Conservation (phyloP, 2,888 invertebrate genomes). For the Perizoma affinitatum region DNA sequence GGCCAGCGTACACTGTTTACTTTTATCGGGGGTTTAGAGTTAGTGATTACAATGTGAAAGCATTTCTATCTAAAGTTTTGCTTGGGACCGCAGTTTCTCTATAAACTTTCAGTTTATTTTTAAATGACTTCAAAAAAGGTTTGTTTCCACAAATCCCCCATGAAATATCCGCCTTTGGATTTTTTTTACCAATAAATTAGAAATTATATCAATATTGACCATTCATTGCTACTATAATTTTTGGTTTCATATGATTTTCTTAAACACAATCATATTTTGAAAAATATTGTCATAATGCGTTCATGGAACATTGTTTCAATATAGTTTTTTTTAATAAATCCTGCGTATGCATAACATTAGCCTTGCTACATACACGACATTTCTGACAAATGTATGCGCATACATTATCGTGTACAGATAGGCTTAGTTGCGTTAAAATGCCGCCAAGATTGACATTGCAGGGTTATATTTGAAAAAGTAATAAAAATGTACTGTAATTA, state of each 20-base stretch:
- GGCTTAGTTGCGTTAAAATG: conserved; percentile 51
- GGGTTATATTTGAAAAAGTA: no score
- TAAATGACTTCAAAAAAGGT: no score
- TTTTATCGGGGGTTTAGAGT: conserved; percentile 22
- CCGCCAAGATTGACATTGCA: conserved; percentile 20
- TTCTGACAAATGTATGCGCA: conserved; percentile 69
- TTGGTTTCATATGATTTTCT: no score
- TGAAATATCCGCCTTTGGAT: no score
- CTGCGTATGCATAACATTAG: conserved; percentile 47
- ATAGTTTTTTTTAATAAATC: conserved; percentile 42
- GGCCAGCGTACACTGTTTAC: conserved; percentile 25
- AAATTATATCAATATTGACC: no score
- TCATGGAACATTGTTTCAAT: conserved; percentile 31
- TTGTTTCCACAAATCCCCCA: no score
- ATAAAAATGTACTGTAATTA: no score
- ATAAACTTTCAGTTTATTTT: no score
- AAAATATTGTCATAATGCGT: not conserved
- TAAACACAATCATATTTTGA: no score
- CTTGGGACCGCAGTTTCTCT: no score
- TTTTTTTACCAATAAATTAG: no score
- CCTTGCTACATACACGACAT: conserved; percentile 52
- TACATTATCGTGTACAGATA: conserved; percentile 63
- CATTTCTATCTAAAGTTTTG: conserved; percentile 13
- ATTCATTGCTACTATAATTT: no score
- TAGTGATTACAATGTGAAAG: conserved; percentile 28